Evolutionary conservation across 1,140 invertebrate genomes (phyloP).

Genomic region (Proctacanthus coquilletti): DNA sequence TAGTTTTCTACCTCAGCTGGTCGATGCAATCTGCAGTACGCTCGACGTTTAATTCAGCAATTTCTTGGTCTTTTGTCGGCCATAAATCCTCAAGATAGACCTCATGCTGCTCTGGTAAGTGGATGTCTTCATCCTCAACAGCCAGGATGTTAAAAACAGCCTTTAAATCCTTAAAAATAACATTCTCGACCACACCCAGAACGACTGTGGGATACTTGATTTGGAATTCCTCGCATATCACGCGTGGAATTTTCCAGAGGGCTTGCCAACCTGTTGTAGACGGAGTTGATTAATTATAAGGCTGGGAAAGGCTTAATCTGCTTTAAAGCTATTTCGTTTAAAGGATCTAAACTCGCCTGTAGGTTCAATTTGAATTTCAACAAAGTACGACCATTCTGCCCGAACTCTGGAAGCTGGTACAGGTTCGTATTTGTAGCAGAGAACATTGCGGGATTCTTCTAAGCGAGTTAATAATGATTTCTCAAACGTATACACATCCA

Average conservation of each 20-base stretch:
- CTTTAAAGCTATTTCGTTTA: constrained; percentile 1
- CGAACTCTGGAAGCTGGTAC: constrained; percentile 35
- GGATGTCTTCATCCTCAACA: constrained; percentile 40
- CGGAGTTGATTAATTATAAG: not conserved
- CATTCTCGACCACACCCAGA: constrained; percentile 35
- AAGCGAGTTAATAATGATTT: constrained; percentile 40
- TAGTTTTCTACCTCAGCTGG: constrained; percentile 30
- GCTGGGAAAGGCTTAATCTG: not conserved
- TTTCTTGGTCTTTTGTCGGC: constrained; percentile 38
- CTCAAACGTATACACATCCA: constrained; percentile 40
- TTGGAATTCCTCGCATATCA: constrained; percentile 38
- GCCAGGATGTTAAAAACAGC: constrained; percentile 33
- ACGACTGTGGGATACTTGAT: constrained; percentile 43
- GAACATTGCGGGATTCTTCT: constrained; percentile 35
- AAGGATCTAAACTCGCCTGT: constrained; percentile 13
- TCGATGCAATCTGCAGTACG: constrained; percentile 35
- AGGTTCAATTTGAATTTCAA: constrained; percentile 40
- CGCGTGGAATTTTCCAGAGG: constrained; percentile 43
- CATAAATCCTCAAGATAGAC: constrained; percentile 40
- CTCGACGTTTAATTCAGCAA: constrained; percentile 30
- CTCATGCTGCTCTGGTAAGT: constrained; percentile 38
- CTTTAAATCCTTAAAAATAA: constrained; percentile 32
- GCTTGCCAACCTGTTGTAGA: constrained; percentile 39
- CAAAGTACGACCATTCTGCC: constrained; percentile 37
- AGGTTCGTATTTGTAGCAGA: constrained; percentile 28